These are phyloP conservation scores for Myripristis murdjan DNA, from an alignment of 2,797 vertebrate species.

Conservation along the genomic window DNA sequence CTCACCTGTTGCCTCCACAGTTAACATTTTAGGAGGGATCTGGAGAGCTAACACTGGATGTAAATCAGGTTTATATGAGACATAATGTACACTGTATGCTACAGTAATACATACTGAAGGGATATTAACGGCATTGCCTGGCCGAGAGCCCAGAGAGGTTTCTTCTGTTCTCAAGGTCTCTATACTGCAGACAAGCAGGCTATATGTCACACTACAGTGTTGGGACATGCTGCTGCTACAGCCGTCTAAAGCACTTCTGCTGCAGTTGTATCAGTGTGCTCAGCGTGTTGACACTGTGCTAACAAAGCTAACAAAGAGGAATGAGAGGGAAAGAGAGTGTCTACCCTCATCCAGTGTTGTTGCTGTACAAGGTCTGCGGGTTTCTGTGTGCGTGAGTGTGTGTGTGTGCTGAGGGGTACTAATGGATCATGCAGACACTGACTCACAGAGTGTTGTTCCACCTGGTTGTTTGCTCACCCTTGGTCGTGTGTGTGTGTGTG, in stretches of 20 bases:
- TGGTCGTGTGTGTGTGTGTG: conserved; percentile 34
- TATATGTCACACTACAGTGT: conserved; percentile 12
- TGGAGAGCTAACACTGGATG: conserved; percentile 31
- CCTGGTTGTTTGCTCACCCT: conserved; percentile 81
- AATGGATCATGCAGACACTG: conserved; percentile 81
- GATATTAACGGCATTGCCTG: conserved; percentile 26
- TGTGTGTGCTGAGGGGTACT: conserved; percentile 65
- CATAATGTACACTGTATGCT: not conserved
- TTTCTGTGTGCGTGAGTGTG: conserved; percentile 40
- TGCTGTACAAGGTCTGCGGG: conserved; percentile 55
- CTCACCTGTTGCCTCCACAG: conserved; percentile 22
- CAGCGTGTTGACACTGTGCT: conserved; percentile 48
- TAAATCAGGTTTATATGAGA: conserved; percentile 17
- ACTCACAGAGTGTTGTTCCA: conserved; percentile 84
- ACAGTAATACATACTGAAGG: conserved; percentile 8
- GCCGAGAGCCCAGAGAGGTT: conserved; percentile 16
- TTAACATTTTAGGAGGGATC: not conserved
- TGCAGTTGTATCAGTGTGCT: conserved; percentile 40
- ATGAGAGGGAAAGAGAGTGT: not conserved
- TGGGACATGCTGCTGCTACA: not conserved
- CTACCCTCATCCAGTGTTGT: conserved; percentile 36
- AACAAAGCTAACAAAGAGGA: conserved; percentile 21
- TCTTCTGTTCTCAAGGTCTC: conserved; percentile 22
- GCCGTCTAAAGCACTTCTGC: conserved; percentile 11
- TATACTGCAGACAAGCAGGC: not conserved